phyloP scores from a whole-genome alignment of 2,113 vertebrate species.

The Nestor notabilis region DNA sequence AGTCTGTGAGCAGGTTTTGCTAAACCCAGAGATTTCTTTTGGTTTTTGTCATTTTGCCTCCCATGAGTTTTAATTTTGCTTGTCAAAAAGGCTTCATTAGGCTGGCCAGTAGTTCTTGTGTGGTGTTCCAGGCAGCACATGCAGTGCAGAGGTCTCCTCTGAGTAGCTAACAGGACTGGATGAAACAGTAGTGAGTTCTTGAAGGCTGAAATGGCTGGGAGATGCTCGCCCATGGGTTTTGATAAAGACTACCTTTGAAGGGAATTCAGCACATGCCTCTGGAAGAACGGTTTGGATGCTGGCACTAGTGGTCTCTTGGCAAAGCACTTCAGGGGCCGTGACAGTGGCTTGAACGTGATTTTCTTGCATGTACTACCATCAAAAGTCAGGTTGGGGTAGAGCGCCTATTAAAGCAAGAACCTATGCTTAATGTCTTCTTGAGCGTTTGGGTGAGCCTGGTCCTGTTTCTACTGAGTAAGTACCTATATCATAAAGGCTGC shows the following conservation, averaged over 20 bases:
- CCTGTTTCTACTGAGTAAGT: background rate
- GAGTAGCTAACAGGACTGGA: background rate
- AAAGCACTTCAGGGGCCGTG: background rate
- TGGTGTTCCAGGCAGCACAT: background rate
- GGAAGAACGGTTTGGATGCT: background rate
- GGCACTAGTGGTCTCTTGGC: background rate
- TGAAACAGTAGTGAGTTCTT: background rate
- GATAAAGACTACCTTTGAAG: background rate
- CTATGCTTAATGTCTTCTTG: background rate
- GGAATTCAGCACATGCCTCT: background rate
- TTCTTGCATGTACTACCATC: background rate
- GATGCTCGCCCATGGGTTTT: background rate
- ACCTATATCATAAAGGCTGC: background rate
- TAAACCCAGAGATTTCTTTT: background rate
- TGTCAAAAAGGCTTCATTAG: background rate
- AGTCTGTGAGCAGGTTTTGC: background rate
- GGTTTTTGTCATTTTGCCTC: background rate
- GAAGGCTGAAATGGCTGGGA: background rate
- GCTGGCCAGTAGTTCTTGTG: background rate
- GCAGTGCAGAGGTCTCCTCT: background rate
- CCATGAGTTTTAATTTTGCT: background rate
- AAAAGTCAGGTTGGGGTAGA: background rate
- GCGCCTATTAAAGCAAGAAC: background rate
- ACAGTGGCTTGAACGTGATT: background rate
- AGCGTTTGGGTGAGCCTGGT: background rate